Percentiles rank a stretch among this genome's conserved stretches.
Conservation (phyloP, 2,888 invertebrate species). For the Desoria tigrina region DNA sequence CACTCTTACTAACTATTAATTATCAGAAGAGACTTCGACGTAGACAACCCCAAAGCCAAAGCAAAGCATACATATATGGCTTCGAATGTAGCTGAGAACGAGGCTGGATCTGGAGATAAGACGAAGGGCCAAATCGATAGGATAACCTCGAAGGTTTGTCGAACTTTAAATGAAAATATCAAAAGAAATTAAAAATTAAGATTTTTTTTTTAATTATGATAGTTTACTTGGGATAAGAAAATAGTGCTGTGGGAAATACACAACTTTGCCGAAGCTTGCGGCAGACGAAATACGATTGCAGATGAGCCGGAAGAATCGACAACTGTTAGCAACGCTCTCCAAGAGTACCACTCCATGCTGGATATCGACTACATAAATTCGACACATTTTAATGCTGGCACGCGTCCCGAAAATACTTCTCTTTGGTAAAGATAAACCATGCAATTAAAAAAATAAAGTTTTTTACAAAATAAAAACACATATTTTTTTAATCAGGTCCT, state of each 20-base stretch:
- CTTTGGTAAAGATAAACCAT: background rate
- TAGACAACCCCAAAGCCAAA: too few species aligned
- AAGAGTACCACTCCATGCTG: conserved; percentile 22
- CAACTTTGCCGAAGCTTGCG: conserved; percentile 22
- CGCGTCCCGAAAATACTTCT: background rate
- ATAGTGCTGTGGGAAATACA: conserved; percentile 19
- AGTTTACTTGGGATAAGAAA: conserved; percentile 22
- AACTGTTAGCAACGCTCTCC: background rate
- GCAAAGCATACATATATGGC: too few species aligned
- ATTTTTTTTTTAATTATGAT: background rate
- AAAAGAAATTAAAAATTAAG: too few species aligned
- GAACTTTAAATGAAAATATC: too few species aligned
- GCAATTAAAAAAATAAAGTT: background rate
- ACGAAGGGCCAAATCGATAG: too few species aligned
- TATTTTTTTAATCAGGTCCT: too few species aligned
- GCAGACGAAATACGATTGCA: background rate
- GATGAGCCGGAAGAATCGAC: background rate
- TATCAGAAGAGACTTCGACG: too few species aligned
- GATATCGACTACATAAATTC: conserved; percentile 30
- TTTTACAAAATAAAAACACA: background rate
- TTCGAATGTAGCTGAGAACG: too few species aligned
- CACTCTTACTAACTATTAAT: too few species aligned
- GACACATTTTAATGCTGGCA: conserved; percentile 19
- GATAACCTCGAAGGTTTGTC: too few species aligned
- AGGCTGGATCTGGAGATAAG: too few species aligned